Evolutionary conservation across 2,888 invertebrate species (phyloP).

Genomic region (Mythimna loreyi): DNA sequence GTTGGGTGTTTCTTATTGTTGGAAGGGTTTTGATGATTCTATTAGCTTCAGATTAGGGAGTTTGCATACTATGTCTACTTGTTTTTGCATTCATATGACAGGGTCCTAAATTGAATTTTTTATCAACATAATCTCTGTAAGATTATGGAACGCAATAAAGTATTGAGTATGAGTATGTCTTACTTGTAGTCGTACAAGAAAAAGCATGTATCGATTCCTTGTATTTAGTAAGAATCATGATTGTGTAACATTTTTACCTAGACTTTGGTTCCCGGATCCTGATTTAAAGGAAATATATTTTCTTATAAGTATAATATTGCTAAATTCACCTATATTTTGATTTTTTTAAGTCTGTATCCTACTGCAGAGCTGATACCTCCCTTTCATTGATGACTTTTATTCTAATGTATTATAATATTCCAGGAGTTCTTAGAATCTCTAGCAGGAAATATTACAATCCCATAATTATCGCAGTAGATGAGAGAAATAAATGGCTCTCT

Average conservation of each 20-base stretch:
- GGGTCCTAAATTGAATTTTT: no score
- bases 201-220: neutral
- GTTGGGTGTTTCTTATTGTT: conserved; percentile 45
- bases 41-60: conserved; percentile 36
- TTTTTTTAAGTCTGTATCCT: no score
- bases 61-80: neutral
- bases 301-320: no score
- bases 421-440: neutral
- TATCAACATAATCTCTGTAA: no score
- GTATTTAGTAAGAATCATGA: no score
- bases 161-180: no score
- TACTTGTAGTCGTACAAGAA: neutral
- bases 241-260: neutral
- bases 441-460: neutral
- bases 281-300: neutral
- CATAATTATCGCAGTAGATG: neutral
- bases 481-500: neutral
- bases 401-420: no score
- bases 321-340: neutral
- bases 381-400: no score
- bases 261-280: neutral
- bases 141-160: no score
- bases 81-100: no score
- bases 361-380: no score
- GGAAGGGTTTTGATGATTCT: conserved; percentile 50